Conservation (phyloP, 2,113 vertebrate genomes). For the Alexandromys fortis region DNA sequence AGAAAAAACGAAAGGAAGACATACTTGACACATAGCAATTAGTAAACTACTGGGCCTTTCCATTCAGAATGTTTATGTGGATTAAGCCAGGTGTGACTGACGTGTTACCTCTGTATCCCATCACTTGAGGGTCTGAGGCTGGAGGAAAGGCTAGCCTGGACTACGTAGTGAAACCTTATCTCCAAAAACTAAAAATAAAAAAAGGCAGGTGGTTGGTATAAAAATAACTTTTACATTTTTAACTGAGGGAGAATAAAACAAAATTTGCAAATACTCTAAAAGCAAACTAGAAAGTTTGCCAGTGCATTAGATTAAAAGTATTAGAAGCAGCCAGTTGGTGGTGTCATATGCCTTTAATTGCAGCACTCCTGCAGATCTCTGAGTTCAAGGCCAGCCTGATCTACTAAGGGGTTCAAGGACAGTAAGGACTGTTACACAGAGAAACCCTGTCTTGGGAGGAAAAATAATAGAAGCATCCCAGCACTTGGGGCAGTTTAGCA, state of each 20-base stretch:
- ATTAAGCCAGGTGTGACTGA: background rate
- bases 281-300: background rate
- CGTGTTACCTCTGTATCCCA: background rate
- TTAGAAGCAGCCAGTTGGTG: background rate
- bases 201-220: background rate
- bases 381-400: background rate
- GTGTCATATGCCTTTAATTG: background rate
- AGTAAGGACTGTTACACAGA: background rate
- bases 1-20: slow-evolving; percentile 52
- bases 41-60: slow-evolving; percentile 19
- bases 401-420: background rate
- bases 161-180: background rate
- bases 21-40: slow-evolving; percentile 28
- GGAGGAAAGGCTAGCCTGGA: background rate
- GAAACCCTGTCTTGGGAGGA: background rate
- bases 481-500: background rate
- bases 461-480: background rate
- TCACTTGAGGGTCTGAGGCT: background rate
- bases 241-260: background rate
- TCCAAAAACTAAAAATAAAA: background rate
- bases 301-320: background rate
- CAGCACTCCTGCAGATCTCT: background rate
- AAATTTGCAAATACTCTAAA: background rate
- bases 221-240: background rate
- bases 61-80: background rate